Evolutionary conservation across 2,113 vertebrate genomes (phyloP), one percentile per base, ranked within the genome.

Genomic region (Aleadryas rufinucha): DNA sequence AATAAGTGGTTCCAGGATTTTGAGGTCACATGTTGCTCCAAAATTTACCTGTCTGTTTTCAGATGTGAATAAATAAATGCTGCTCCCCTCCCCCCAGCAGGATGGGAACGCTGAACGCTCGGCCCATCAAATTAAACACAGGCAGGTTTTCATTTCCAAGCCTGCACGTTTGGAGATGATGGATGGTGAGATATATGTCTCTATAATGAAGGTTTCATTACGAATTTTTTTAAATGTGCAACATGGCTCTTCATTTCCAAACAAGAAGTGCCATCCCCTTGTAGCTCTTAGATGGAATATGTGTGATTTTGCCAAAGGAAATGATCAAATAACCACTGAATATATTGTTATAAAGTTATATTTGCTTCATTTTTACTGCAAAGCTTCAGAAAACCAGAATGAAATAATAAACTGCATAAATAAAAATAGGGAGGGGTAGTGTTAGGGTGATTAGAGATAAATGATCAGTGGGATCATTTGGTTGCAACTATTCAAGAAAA

Each of bases 171-270:
- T 96, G 92, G 84, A 93, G 88, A 93, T 97, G 97, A 97, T 96
- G 93, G 93, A 97, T 96, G 95, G 90, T 90, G 95, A 95, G 86
- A 93, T 79, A 42, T 31, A 96, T 97, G 91, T 84, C 75, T 95
- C 93, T 82, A 56, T 96, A 96, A 96, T 94, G 95, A 97, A 76
- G 88, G 93, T 95, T 97, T 97, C 88, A 95, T 97, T 96, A 96
- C 0, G 2, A 52, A 50, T 95, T 85, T 94, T 90, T 93, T 96
- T 2, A 89, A 83, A 92, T 69, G 84, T 84, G 83, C 89, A 94
- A 89, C 84, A 60, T 68, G 66, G 84, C 78, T 91, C 75, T 97
- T 94, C 77, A 80, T 92, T 96, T 96, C 77, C 68, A 75, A 87
- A 91, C 70, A 80, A 88, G 88, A 95, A 70, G n/a, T 78, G 77